A percentile compares a stretch with the other conserved stretches of the same genome.
These are phyloP conservation scores for Paramuricea clavata DNA, from an alignment of 92 coral and sea anemone genomes.

Conservation along the genomic window DNA sequence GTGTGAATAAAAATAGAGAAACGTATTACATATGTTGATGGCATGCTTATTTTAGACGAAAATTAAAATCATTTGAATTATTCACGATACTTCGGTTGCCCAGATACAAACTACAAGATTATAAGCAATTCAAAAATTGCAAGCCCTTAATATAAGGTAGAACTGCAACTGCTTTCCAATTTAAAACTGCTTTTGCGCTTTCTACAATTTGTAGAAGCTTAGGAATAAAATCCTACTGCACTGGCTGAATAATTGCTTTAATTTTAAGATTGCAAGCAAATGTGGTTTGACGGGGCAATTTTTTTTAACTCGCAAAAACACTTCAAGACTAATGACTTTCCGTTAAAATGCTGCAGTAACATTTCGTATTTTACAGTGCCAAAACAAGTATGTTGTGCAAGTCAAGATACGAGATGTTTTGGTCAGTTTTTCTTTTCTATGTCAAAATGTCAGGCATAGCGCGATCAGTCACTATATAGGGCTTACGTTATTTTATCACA, in stretches of 20 bases:
- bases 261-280: conserved; percentile 6
- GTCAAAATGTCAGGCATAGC: not conserved
- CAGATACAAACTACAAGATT: not conserved
- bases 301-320: not conserved
- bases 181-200: not conserved
- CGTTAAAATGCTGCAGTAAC: not conserved
- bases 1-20: not conserved
- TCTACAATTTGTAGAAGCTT: not conserved
- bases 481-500: conserved; percentile 43
- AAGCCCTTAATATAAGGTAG: not conserved
- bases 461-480: conserved; percentile 10
- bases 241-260: not conserved
- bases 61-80: conserved; percentile 20
- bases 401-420: not conserved
- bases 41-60: not conserved
- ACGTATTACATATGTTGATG: not conserved
- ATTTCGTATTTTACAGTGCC: not conserved
- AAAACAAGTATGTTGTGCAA: not conserved
- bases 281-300: conserved; percentile 27
- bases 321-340: not conserved
- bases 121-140: not conserved
- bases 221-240: not conserved
- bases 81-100: conserved; percentile 35
- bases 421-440: not conserved
- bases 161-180: not conserved